Percentiles rank a stretch among this genome's conserved stretches.
phyloP scores from a whole-genome alignment of 2,888 invertebrate species.

The Adineta ricciae region DNA sequence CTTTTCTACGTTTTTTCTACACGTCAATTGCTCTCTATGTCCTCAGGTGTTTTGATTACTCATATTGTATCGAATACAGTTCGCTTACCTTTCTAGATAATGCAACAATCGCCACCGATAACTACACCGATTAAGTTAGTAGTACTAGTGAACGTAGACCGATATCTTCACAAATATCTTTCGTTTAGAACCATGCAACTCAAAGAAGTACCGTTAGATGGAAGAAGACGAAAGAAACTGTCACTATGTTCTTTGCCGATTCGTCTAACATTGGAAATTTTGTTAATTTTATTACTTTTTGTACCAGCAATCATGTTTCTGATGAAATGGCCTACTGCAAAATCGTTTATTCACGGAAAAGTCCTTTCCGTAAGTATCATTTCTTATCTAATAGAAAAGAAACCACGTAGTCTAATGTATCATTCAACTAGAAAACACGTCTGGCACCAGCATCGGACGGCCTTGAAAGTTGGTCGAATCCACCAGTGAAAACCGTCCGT shows the following conservation, averaged over 20 bases:
- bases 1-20: not conserved
- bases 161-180: not conserved
- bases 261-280: not conserved
- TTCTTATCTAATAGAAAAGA: too few relatives aligned
- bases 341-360: not conserved
- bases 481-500: not conserved
- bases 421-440: not conserved
- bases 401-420: too few relatives aligned
- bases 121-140: not conserved
- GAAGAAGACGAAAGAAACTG: not conserved
- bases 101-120: not conserved
- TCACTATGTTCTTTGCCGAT: not conserved
- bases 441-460: not conserved
- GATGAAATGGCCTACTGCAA: not conserved
- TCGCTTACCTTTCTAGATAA: not conserved
- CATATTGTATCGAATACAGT: not conserved
- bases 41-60: not conserved
- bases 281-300: not conserved
- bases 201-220: not conserved
- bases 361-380: not conserved
- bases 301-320: not conserved
- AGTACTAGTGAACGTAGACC: too few relatives aligned
- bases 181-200: not conserved
- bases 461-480: not conserved
- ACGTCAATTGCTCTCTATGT: not conserved